Conservation (phyloP, 2,113 vertebrate species). For the Melospiza georgiana region DNA sequence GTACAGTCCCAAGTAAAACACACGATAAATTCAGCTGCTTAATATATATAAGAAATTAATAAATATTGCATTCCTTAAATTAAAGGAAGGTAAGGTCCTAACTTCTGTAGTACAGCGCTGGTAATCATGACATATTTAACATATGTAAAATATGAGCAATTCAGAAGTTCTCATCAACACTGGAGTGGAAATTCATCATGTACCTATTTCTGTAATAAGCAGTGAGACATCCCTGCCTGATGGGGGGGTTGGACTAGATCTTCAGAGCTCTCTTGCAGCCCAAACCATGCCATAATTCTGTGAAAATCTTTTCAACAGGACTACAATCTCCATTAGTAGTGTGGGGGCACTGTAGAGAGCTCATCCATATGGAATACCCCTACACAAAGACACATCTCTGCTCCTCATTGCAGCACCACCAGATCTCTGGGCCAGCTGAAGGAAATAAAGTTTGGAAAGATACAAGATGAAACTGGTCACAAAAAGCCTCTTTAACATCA, state of each 20-base stretch:
- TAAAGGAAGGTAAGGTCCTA: neutral
- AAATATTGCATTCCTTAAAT: neutral
- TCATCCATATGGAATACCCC: neutral
- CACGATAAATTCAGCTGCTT: neutral
- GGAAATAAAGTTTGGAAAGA: neutral
- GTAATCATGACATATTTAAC: neutral
- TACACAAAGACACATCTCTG: neutral
- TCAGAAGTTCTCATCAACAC: neutral
- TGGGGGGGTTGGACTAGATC: fast-evolving
- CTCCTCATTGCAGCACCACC: neutral
- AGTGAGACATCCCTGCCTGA: neutral
- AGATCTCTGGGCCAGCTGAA: neutral
- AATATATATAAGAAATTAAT: neutral
- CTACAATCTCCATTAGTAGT: neutral
- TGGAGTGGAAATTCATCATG: neutral
- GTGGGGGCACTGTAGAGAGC: neutral
- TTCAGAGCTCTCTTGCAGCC: neutral
- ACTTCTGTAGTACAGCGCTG: neutral
- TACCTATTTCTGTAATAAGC: neutral
- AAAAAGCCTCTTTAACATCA: neutral
- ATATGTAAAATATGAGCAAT: neutral
- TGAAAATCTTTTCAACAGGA: neutral
- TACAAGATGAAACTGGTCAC: neutral
- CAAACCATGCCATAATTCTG: neutral
- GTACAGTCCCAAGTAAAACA: neutral